These are phyloP conservation scores for Morus bassanus DNA, from an alignment of 2,797 vertebrate species.

Conservation along the genomic window DNA sequence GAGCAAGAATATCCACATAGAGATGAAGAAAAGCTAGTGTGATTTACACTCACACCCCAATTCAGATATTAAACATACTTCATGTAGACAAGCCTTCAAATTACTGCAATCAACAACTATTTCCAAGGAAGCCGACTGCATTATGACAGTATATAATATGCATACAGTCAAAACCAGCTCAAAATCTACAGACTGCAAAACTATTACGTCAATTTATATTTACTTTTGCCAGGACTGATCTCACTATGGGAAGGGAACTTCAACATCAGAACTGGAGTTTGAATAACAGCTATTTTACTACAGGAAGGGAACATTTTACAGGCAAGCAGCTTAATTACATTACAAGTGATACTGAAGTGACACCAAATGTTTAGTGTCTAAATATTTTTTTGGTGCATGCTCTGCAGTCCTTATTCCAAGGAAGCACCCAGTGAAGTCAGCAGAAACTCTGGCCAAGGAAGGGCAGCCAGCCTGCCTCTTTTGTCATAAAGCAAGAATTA, in stretches of 20 bases:
- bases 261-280: neutral
- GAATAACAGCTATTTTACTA: neutral
- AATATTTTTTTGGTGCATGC: neutral
- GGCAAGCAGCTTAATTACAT: neutral
- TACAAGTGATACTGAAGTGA: neutral
- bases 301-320: neutral
- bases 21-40: neutral
- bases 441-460: neutral
- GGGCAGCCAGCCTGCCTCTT: neutral
- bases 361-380: neutral
- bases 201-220: neutral
- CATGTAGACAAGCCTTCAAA: neutral
- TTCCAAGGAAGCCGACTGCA: neutral
- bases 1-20: neutral
- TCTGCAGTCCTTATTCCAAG: neutral
- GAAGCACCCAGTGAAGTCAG: neutral
- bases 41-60: neutral
- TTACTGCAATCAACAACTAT: neutral
- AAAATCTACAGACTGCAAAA: neutral
- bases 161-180: neutral
- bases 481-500: neutral
- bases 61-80: neutral
- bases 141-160: neutral
- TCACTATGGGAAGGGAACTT: neutral
- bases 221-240: neutral